A percentile compares a stretch with the other conserved stretches of the same genome.
Conservation (phyloP, 2,888 invertebrate species). For the Blera fallax region DNA sequence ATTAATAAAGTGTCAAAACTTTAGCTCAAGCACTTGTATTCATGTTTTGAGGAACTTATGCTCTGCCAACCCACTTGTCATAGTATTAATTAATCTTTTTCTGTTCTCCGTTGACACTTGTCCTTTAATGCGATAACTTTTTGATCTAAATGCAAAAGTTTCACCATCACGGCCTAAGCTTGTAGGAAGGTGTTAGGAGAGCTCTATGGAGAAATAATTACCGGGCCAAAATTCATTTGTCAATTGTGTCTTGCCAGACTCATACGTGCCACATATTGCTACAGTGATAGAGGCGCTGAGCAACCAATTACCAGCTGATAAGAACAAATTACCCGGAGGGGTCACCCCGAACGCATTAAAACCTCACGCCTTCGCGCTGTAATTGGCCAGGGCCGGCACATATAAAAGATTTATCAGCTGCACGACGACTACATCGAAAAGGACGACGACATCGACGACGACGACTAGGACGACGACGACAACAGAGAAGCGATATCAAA, state of each 20-base stretch:
- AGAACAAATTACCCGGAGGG: constrained; percentile 51
- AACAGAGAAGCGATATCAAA: constrained; percentile 45
- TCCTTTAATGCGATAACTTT: constrained; percentile 55
- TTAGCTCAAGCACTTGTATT: constrained; percentile 43
- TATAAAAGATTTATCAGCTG: constrained; percentile 50
- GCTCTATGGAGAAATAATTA: constrained; percentile 3
- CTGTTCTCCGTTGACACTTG: constrained; percentile 43
- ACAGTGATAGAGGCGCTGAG: constrained; percentile 17
- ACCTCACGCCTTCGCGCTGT: neutral
- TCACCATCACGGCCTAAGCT: neutral
- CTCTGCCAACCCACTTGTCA: neutral
- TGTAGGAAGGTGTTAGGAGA: constrained; percentile 1
- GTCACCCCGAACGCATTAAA: constrained; percentile 34
- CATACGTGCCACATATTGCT: constrained; percentile 24
- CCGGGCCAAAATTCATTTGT: constrained; percentile 9
- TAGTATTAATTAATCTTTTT: constrained; percentile 58
- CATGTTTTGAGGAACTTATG: constrained; percentile 35
- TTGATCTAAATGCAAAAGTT: constrained; percentile 30
- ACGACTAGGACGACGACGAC: neutral
- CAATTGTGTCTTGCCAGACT: neutral
- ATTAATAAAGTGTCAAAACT: constrained; percentile 60
- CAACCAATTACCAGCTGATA: constrained; percentile 60
- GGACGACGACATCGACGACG: neutral
- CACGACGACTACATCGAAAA: neutral
- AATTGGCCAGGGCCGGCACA: constrained; percentile 10